Evolutionary conservation across 2,797 vertebrate species (phyloP), one percentile per base, ranked within the genome.

Genomic region (Valencia hispanica): DNA sequence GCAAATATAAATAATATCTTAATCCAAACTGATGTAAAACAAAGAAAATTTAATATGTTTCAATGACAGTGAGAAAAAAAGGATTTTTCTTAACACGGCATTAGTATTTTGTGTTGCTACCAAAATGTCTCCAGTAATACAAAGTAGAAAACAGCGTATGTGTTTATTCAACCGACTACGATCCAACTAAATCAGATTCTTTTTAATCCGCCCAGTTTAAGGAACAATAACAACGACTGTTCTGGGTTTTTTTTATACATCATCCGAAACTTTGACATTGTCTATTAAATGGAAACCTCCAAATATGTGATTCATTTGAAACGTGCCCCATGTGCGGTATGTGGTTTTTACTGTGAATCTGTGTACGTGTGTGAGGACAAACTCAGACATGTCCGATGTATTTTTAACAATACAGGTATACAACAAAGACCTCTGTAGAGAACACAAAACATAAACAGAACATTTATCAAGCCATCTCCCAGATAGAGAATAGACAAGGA

Each of bases 391-490:
- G 36, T 51, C 45, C 30, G 69, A 83, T 84, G 68, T 84, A 74
- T 18, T 82, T 79, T 59, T 70, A 84, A 88, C 84, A 90, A 91
- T 84, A 78, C 72, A 79, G 36, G 75, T 82, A 81, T 27, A 82
- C 68, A 91, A 92, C 88, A 90, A 91, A 85, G 86, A 72, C 22
- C 65, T 70, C 81, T 70, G 78, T 50, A 65, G 75, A 87, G 84
- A 89, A 88, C 30, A n/a, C 82, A 85, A 74, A 76, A 91, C 70
- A 81, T 82, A 86, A 91, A 90, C 85, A 87, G 74, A 85, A 77
- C 34, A 78, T 74, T 84, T 74, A 88, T 88, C 80, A 75, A 36
- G 85, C 83, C 78, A 90, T 92, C 82, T 78, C 79, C 79, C 83
- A 78, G 79, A 85, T 84, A 81, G 66, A 82, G 70, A 84, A 81